Percentiles rank a stretch among this genome's conserved stretches.
These are phyloP conservation scores for Nannoperca australis DNA, from an alignment of 2,797 vertebrate species.

Conservation along the genomic window DNA sequence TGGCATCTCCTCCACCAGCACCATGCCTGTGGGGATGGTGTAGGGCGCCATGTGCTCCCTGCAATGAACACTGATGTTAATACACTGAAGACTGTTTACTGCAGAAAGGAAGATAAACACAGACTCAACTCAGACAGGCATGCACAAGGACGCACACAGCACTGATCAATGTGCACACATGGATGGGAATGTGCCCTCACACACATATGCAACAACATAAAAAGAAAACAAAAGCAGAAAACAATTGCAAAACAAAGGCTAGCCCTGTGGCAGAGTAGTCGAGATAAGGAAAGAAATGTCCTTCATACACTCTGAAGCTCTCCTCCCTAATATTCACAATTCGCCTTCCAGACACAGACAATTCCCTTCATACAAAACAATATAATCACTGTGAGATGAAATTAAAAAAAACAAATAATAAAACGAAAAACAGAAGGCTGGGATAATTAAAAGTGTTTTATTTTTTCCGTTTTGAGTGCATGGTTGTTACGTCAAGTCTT, in stretches of 20 bases:
- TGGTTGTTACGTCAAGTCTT: slow-evolving; percentile 76
- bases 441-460: slow-evolving; percentile 85
- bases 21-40: slow-evolving; percentile 89
- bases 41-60: slow-evolving; percentile 91
- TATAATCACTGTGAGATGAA: slow-evolving; percentile 80
- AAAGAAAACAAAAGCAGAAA: slow-evolving; percentile 61
- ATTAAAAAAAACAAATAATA: slow-evolving; percentile 70
- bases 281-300: slow-evolving; percentile 80
- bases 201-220: slow-evolving; percentile 32
- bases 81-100: slow-evolving; percentile 42
- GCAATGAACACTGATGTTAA: slow-evolving; percentile 68
- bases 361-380: slow-evolving; percentile 83
- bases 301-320: slow-evolving; percentile 75
- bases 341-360: slow-evolving; percentile 79
- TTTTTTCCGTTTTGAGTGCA: slow-evolving; percentile 71
- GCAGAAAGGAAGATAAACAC: slow-evolving; percentile 34
- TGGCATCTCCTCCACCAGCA: slow-evolving; percentile 92
- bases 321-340: slow-evolving; percentile 73
- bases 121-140: slow-evolving; percentile 30
- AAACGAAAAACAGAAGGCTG: slow-evolving; percentile 76
- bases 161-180: slow-evolving; percentile 35
- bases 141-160: slow-evolving; percentile 37
- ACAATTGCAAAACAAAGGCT: slow-evolving; percentile 79
- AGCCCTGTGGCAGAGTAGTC: slow-evolving; percentile 72
- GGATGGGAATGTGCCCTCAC: slow-evolving; percentile 25